Base-by-base conservation (phyloP, 2,888 invertebrate genomes). In the Acleris laterana region DNA sequence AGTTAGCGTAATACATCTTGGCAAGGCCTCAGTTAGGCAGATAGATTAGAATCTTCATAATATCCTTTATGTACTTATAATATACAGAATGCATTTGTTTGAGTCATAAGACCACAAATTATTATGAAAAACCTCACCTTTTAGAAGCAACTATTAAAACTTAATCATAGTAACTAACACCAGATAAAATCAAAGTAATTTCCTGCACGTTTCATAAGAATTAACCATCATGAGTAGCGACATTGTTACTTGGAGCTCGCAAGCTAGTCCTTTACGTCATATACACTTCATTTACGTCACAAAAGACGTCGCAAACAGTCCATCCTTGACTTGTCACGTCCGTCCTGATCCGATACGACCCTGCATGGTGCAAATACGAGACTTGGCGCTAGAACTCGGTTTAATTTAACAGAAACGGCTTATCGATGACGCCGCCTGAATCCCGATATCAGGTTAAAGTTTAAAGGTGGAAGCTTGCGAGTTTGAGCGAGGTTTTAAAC, bases 351-450 rank as follows among this genome's bases (percentile, higher is more conserved):
- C 48, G 62, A 62, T 62, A 55, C 61, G 53, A 11, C n/a, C 52
- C 48, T 55, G 55, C 62, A 62, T 55, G 55, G 38, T 38, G 62
- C 62, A 62, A 62, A 62, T 62, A 62, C 55, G 55, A 55, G 62
- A 55, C 62, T 32, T 55, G 62, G 48, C 46, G 44, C 44, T 38
- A 5, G 48, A 51, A 42, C 50, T 51, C 28, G 22, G 62, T 38
- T 62, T 49, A 62, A 55, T 62, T 62, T 48, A 49, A 55, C 55
- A 25, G 55, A 53, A 55, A 62, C 48, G 38, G 48, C 62, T 62
- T 62, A 55, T 55, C 62, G 62, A 38, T 38, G 22, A 55, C 62
- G 42, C 9, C n/a, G 22, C 17, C 17, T 17, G 56, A 50, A 63
- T 57, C 38, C 17, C 48, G 38, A 62, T 42, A 42, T 42, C n/a